Conservation (phyloP, 2,888 invertebrate genomes). For the Tanypteryx hageni region DNA sequence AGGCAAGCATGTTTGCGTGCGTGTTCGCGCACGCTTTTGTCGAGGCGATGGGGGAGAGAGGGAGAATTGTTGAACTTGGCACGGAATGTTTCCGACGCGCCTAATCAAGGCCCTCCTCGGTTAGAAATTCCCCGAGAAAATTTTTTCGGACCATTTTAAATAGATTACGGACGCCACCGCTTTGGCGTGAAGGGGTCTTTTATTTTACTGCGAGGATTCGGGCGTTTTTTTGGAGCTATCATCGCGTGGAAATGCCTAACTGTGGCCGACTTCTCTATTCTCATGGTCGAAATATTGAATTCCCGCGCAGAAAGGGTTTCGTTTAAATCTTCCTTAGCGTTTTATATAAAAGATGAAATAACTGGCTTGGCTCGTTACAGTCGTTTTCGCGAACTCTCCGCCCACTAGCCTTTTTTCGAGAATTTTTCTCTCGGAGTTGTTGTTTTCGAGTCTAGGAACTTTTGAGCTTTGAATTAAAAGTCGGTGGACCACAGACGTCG, state of each 20-base stretch:
- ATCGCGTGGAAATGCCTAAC: background rate
- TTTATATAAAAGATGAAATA: background rate
- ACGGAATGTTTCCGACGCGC: background rate
- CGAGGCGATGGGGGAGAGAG: background rate
- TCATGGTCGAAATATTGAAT: background rate
- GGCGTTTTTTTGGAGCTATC: background rate
- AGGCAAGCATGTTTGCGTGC: no score
- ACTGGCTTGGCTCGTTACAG: slow-evolving; percentile 9
- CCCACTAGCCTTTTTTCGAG: background rate
- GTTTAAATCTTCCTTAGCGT: slow-evolving; percentile 1
- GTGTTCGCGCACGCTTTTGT: no score
- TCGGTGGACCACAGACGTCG: no score
- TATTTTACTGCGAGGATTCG: background rate
- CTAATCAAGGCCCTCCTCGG: background rate
- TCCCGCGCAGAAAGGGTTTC: background rate
- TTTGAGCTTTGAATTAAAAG: background rate
- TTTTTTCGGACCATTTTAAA: slow-evolving; percentile 2
- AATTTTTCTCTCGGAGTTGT: background rate
- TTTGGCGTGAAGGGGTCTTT: background rate
- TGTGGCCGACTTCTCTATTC: background rate
- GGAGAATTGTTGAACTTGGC: slow-evolving; percentile 10
- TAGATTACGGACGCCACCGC: background rate
- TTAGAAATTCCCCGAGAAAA: background rate
- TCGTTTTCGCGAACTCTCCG: background rate
- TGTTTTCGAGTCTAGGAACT: background rate